Conservation (phyloP, 2,113 vertebrate species). For the Brienomyrus longianalis region DNA sequence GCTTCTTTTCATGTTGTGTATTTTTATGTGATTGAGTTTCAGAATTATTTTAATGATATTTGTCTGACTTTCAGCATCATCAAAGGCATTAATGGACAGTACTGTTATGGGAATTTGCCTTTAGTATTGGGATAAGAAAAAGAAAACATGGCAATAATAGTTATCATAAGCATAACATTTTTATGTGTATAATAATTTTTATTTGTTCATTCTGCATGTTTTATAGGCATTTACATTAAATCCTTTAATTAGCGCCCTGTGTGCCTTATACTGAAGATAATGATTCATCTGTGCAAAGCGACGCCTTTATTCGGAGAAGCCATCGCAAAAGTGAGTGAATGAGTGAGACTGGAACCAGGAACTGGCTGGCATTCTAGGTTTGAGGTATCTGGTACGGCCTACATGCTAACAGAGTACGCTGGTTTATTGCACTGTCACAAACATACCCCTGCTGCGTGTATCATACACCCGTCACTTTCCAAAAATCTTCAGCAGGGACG, state of each 20-base stretch:
- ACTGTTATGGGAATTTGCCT: neutral
- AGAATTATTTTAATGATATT: neutral
- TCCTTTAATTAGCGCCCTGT: neutral
- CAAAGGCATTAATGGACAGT: no score
- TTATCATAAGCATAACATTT: neutral
- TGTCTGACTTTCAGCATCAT: neutral
- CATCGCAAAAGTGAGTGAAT: neutral
- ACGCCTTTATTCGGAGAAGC: neutral
- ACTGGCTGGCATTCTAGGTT: neutral
- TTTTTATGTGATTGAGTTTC: neutral
- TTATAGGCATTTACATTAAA: neutral
- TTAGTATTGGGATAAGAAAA: neutral
- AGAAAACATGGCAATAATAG: neutral
- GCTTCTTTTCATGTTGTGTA: neutral
- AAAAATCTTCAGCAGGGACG: no score
- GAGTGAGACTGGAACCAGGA: neutral
- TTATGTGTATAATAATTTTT: constrained; percentile 5
- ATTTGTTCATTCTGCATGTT: neutral
- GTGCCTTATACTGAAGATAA: neutral
- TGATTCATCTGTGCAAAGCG: neutral
- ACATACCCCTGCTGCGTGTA: neutral
- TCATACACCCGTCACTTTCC: no score
- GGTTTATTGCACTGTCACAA: neutral
- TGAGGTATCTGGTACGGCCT: neutral
- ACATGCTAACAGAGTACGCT: no score